Percentiles rank a stretch among this genome's conserved stretches.
These are phyloP conservation scores for Phodopus roborovskii DNA, from an alignment of 2,113 vertebrate species.

Conservation along the genomic window DNA sequence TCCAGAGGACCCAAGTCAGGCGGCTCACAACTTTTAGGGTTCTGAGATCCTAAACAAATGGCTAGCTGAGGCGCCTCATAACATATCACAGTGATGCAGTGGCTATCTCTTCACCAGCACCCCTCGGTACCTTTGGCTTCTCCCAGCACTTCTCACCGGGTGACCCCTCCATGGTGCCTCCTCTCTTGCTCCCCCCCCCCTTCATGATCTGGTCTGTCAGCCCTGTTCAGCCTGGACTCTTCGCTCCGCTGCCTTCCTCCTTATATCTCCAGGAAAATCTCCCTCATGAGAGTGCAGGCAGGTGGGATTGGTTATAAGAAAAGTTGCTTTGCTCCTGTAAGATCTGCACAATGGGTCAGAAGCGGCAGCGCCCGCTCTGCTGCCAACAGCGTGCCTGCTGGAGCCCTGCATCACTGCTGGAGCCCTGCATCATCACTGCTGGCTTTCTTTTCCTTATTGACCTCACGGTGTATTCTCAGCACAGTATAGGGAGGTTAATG, in stretches of 20 bases:
- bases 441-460: too few species aligned
- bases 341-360: too few species aligned
- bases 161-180: neutral
- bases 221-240: neutral
- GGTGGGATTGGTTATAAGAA: too few species aligned
- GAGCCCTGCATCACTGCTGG: too few species aligned
- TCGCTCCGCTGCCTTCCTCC: neutral
- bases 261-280: neutral
- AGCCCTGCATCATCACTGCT: too few species aligned
- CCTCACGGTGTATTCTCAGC: too few species aligned
- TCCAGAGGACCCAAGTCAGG: neutral
- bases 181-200: too few species aligned
- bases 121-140: neutral
- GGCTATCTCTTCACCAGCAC: neutral
- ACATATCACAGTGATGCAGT: neutral
- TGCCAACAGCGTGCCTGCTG: too few species aligned
- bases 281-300: too few species aligned
- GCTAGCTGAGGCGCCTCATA: neutral
- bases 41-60: neutral
- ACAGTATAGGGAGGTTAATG: too few species aligned
- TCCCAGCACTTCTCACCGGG: neutral
- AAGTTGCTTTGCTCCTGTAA: too few species aligned
- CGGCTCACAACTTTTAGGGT: neutral
- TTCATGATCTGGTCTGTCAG: neutral
- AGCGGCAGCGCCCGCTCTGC: too few species aligned